Conservation (phyloP, 2,113 vertebrate species). For the Corynorhinus townsendii region DNA sequence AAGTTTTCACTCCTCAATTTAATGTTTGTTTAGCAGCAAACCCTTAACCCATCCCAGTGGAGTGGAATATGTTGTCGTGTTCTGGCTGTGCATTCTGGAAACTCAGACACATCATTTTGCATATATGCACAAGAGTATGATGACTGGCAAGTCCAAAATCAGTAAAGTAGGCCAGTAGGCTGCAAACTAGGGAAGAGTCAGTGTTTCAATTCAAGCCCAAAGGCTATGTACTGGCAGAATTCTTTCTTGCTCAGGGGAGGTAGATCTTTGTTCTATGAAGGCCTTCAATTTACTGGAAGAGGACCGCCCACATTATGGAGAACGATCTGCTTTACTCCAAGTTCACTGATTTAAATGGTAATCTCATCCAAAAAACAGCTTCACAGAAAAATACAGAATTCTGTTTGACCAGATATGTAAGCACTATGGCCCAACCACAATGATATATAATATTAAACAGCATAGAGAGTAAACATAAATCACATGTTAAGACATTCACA, state of each 20-base stretch:
- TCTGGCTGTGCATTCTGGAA: neutral
- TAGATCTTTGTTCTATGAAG: neutral
- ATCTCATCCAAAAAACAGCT: neutral
- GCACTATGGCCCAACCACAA: neutral
- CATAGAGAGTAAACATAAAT: neutral
- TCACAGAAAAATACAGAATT: neutral
- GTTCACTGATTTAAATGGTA: neutral
- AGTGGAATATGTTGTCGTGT: neutral
- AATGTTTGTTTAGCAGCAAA: neutral
- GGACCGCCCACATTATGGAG: neutral
- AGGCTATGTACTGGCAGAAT: neutral
- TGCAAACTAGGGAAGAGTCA: neutral
- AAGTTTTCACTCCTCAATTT: neutral
- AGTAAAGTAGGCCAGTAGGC: neutral
- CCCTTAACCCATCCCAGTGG: neutral
- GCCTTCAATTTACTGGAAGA: neutral
- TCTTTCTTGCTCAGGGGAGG: neutral
- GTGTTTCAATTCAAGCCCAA: neutral
- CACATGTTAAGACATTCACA: neutral
- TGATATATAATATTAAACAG: neutral
- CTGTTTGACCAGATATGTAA: neutral
- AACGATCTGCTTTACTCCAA: neutral
- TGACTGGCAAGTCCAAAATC: neutral
- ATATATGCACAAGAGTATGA: neutral
- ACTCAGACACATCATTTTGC: neutral